A percentile compares a stretch with the other conserved stretches of the same genome.
phyloP scores from a whole-genome alignment of 2,797 vertebrate species.

The Halcyon smyrnensis region DNA sequence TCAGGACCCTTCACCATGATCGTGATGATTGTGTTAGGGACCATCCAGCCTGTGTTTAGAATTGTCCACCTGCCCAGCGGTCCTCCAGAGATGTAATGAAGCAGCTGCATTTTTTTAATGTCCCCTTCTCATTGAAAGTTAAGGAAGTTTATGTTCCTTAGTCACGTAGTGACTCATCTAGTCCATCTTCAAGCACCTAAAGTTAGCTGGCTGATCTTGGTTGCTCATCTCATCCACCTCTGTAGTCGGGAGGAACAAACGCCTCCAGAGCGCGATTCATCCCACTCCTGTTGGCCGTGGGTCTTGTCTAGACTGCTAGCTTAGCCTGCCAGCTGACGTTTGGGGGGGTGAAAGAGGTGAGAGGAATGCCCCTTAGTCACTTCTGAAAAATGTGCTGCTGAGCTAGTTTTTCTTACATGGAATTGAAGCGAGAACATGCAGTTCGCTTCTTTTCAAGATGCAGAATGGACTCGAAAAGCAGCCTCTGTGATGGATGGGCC shows the following conservation, averaged over 20 bases:
- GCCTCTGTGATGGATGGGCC: conserved; percentile 28
- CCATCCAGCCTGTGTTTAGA: neutral
- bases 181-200: neutral
- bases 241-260: conserved; percentile 31
- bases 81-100: neutral
- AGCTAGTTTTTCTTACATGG: conserved; percentile 31
- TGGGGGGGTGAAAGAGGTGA: conserved; percentile 52
- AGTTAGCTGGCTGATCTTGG: neutral
- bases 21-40: neutral
- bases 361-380: conserved; percentile 65
- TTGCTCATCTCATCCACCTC: conserved; percentile 34
- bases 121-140: neutral
- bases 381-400: conserved; percentile 54
- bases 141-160: conserved; percentile 9
- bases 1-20: neutral
- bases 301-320: conserved; percentile 26
- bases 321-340: conserved; percentile 48
- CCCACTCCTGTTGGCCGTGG: neutral
- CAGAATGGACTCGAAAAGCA: conserved; percentile 32
- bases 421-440: conserved; percentile 15
- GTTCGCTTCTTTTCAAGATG: conserved; percentile 38
- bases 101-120: neutral
- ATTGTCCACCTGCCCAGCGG: neutral
- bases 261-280: conserved; percentile 21
- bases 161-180: conserved; percentile 53